phyloP scores from a whole-genome alignment of 2,888 invertebrate genomes.

The Stramonita haemastoma region DNA sequence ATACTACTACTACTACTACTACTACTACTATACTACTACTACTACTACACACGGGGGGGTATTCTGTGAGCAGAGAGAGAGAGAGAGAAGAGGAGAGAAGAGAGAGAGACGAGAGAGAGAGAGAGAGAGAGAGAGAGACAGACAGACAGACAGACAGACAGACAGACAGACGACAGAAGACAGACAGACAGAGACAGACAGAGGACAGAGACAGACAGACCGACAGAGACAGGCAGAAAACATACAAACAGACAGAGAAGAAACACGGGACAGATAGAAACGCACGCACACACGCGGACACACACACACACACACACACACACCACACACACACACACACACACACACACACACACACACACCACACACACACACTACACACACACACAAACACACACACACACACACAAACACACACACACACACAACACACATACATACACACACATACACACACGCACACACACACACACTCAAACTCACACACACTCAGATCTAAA shows the following conservation, averaged over 20 bases:
- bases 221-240: no score
- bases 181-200: conserved; percentile 9
- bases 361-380: neutral
- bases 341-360: neutral
- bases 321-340: neutral
- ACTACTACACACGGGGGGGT: no score
- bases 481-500: no score
- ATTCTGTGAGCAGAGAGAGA: no score
- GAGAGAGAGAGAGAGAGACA: conserved; percentile 16
- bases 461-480: no score
- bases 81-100: no score
- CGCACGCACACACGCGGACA: neutral
- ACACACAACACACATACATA: no score
- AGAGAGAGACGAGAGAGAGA: neutral
- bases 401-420: neutral
- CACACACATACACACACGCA: no score
- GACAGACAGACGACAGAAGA: conserved; percentile 22
- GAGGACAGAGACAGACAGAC: no score
- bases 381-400: neutral
- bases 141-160: conserved; percentile 29
- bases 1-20: no score
- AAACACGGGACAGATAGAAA: neutral
- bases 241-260: no score
- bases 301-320: neutral
- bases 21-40: no score